These are phyloP conservation scores for Megalops cyprinoides DNA, from an alignment of 2,797 vertebrate species.

Conservation along the genomic window DNA sequence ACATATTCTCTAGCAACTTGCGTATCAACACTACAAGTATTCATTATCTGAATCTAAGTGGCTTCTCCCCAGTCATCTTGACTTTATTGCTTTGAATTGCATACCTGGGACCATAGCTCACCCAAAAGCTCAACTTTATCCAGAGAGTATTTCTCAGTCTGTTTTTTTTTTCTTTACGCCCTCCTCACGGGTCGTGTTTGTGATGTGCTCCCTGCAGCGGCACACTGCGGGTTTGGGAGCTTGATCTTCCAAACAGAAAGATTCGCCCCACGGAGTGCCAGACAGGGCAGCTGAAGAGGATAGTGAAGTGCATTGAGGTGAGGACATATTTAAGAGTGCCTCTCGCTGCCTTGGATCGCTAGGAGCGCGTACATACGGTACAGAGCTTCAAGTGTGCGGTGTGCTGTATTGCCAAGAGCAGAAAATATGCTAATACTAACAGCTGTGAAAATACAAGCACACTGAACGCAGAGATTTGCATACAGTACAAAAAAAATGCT, in stretches of 20 bases:
- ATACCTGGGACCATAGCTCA: not conserved
- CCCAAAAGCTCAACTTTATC: not conserved
- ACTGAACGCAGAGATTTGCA: not conserved
- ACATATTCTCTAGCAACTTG: not conserved
- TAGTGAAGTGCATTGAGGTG: slow-evolving; percentile 78
- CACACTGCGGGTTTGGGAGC: slow-evolving; percentile 84
- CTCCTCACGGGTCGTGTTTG: not conserved
- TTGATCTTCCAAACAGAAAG: slow-evolving; percentile 82
- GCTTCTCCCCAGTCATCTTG: not conserved
- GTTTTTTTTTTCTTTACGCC: too few species aligned
- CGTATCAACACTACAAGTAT: not conserved
- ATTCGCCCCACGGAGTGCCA: slow-evolving; percentile 81
- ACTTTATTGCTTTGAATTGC: not conserved
- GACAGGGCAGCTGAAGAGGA: slow-evolving; percentile 78
- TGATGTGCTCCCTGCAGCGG: slow-evolving; percentile 62
- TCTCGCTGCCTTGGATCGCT: not conserved
- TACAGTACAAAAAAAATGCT: not conserved
- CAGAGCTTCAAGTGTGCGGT: not conserved
- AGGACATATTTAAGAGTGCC: slow-evolving; percentile 16
- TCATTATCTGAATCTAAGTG: not conserved
- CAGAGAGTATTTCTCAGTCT: not conserved
- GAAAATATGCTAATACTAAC: not conserved
- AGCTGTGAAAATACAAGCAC: not conserved
- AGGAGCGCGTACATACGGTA: not conserved
- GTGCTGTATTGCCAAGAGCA: not conserved